A percentile compares a stretch with the other conserved stretches of the same genome.
Conservation (phyloP, 2,888 invertebrate species). For the Lysandra coridon region DNA sequence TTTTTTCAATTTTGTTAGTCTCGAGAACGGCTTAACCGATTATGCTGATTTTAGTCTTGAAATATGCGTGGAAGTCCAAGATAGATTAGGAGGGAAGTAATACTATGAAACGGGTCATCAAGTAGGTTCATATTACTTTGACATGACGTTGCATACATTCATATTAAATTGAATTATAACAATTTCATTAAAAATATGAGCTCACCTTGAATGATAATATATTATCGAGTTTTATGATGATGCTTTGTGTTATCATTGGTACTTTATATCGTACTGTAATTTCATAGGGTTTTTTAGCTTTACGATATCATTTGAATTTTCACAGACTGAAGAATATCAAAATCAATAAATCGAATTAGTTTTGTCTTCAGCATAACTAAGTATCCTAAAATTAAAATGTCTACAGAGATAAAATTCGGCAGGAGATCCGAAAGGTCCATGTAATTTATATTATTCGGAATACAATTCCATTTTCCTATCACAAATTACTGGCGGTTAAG, state of each 20-base stretch:
- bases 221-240: too few species aligned
- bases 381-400: constrained; percentile 36
- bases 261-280: neutral
- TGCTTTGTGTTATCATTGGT: too few species aligned
- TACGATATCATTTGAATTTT: neutral
- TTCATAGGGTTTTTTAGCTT: neutral
- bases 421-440: constrained; percentile 65
- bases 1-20: too few species aligned
- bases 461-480: constrained; percentile 76
- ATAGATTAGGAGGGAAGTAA: too few species aligned
- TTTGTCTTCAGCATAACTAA: constrained; percentile 3
- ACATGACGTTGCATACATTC: too few species aligned
- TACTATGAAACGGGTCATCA: too few species aligned
- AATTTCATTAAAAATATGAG: neutral
- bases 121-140: too few species aligned
- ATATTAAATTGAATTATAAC: too few species aligned
- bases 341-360: constrained; percentile 22
- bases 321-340: neutral
- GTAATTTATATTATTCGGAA: constrained; percentile 74
- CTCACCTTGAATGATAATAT: neutral
- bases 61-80: too few species aligned
- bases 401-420: constrained; percentile 58
- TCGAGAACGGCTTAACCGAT: too few species aligned
- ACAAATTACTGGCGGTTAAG: constrained; percentile 73
- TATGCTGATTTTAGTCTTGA: too few species aligned